Base-by-base conservation (phyloP, 2,113 vertebrate species). In the Eonycteris spelaea region DNA sequence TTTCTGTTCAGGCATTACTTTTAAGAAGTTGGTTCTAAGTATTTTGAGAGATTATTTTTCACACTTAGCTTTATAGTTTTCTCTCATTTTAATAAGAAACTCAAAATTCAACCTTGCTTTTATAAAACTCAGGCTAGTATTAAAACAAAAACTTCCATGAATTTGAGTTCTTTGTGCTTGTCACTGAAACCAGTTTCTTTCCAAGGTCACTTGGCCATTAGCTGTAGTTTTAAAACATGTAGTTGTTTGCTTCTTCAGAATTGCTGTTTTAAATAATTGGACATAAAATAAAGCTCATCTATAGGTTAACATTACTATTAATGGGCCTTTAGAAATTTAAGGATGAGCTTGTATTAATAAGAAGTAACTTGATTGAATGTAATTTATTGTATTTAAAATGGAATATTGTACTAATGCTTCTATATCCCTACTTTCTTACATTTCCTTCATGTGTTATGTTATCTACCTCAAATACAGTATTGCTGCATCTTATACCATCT, bases 1-100 rank as follows among this genome's bases (percentile, higher is more conserved):
- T 92, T 86, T 83, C 24, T 71, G 6, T 73, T 94, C 24, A 83
- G 48, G 14, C 13, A 63, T 48, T 84, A 74, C 35, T 94, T 94
- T 83, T 70, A 59, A 30, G 61, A 87, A 84, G 57, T 75, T 94
- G 51, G 2, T 86, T 57, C 19, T 83, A 63, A 57, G n/a, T 78
- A 78, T 61, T 92, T 79, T 65, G 38, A 85, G 91, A 74, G 63
- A 45, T 90, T 84, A 30, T 48, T 96, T 96, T 95, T 90, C 70
- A 84, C 35, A 90, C 14, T 80, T 28, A 65, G 38, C 33, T 90
- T 92, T 86, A 70, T 82, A 79, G 59, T 95, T 63, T 78, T 92
- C 43, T 85, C 21, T 71, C 9, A 40, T 92, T 94, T 67, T 94
- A 83, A 48, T 67, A 40, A 96, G 59, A 90, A 94, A 73, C 16